A percentile compares a stretch with the other conserved stretches of the same genome.
phyloP scores from a whole-genome alignment of 2,797 vertebrate genomes.

The Poecilia wingei region DNA sequence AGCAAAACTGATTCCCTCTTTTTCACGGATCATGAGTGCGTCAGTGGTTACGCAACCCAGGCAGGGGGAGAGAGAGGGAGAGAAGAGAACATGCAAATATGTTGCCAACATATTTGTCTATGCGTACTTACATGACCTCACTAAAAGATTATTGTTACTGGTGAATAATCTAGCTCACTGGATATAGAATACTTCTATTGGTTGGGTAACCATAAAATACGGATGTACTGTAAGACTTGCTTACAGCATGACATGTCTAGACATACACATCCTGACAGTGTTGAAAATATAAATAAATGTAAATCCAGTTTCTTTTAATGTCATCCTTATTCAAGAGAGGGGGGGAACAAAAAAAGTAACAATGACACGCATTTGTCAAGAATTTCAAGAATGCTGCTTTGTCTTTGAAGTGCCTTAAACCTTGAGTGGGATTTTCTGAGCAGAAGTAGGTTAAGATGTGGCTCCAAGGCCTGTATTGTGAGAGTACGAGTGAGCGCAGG shows the following conservation, averaged over 20 bases:
- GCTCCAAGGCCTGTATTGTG: slow-evolving; percentile 73
- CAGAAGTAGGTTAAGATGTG: slow-evolving; percentile 79
- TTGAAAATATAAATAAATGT: background rate
- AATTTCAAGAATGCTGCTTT: slow-evolving; percentile 34
- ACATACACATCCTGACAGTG: background rate
- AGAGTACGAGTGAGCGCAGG: slow-evolving; percentile 51
- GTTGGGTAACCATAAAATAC: background rate
- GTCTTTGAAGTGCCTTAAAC: slow-evolving; percentile 63
- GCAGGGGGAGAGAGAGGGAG: slow-evolving; percentile 5
- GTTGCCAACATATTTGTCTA: slow-evolving; percentile 60
- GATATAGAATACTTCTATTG: background rate
- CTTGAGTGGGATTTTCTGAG: slow-evolving; percentile 65
- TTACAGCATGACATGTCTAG: background rate
- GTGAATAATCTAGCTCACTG: slow-evolving; percentile 21
- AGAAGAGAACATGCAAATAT: slow-evolving; percentile 43
- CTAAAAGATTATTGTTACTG: slow-evolving; percentile 24
- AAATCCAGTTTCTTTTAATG: background rate
- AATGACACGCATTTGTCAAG: slow-evolving; percentile 32
- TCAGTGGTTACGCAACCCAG: slow-evolving; percentile 73
- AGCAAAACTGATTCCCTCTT: slow-evolving; percentile 80
- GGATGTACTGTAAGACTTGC: background rate
- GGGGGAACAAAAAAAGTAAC: background rate
- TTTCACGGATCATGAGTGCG: slow-evolving; percentile 80
- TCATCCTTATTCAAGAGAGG: background rate
- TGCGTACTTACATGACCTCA: slow-evolving; percentile 45